Percentiles rank a stretch among this genome's conserved stretches.
Evolutionary conservation across 2,888 invertebrate species (phyloP).

Genomic region (Eupithecia vulgata): DNA sequence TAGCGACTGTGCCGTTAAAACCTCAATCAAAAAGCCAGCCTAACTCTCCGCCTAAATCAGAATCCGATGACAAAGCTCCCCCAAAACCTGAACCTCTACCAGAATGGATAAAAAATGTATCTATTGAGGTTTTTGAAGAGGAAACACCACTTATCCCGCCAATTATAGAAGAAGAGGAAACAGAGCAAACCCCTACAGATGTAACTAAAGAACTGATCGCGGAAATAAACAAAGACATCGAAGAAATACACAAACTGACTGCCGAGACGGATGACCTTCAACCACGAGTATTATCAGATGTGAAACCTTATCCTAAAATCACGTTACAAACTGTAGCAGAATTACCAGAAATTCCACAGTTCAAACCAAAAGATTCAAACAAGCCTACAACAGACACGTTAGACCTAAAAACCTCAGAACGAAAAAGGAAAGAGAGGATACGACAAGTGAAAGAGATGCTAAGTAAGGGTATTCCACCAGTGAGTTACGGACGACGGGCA

Average conservation of each 20-base stretch:
- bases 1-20: slow-evolving; percentile 60
- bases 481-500: slow-evolving; percentile 76
- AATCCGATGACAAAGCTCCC: slow-evolving; percentile 67
- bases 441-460: slow-evolving; percentile 89
- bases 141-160: slow-evolving; percentile 70
- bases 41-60: slow-evolving; percentile 78
- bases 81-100: slow-evolving; percentile 61
- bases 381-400: slow-evolving; percentile 68
- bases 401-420: slow-evolving; percentile 78
- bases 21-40: slow-evolving; percentile 79
- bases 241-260: slow-evolving; percentile 79
- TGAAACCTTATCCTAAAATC: slow-evolving; percentile 82
- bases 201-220: slow-evolving; percentile 70
- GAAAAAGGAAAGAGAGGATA: slow-evolving; percentile 85
- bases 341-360: slow-evolving; percentile 85
- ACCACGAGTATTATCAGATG: slow-evolving; percentile 77
- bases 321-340: slow-evolving; percentile 86
- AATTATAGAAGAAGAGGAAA: slow-evolving; percentile 72
- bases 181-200: slow-evolving; percentile 62
- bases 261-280: slow-evolving; percentile 74
- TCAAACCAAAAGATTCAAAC: slow-evolving; percentile 68
- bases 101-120: slow-evolving; percentile 63
- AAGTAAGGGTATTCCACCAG: slow-evolving; percentile 87
- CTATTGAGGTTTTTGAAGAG: slow-evolving; percentile 73
- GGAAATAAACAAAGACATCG: slow-evolving; percentile 79